Base-by-base conservation (phyloP, 2,888 invertebrate species). In the Drosophila antonietae region DNA sequence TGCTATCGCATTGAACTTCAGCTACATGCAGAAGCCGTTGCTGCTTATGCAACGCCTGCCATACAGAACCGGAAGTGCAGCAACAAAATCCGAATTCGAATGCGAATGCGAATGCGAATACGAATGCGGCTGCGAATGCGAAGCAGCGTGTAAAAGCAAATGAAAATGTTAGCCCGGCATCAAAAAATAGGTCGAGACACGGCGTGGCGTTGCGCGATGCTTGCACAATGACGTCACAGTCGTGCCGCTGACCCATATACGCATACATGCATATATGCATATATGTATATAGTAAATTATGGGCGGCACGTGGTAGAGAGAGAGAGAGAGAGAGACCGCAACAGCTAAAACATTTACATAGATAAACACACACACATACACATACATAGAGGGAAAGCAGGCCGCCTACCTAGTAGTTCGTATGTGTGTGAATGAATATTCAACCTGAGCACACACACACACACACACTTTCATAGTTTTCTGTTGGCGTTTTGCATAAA, bases 201-300 rank as follows among this genome's bases (percentile, higher is more conserved):
- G 77, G 80, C 65, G 71, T 55, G 77, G 80, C 68, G 67, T 51
- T 60, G 71, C 44, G 65, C 67, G 43, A 60, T 59, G 72, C 56
- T 68, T 61, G 73, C 81, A 75, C 80, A 82, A 84, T 84, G 83
- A 84, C 83, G 83, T 84, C 83, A 84, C 80, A 65, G 70, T 69
- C 49, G 77, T 80, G 79, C 83, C 84, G 87, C 83, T 84, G 84
- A 86, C 86, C 86, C 79, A 85, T 86, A 79, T 84, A 79, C 70
- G 64, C 14, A 35, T 18, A 68, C 65, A 39, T 41, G 35, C 35
- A 59, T 63, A 59, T 63, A 57, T 39, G 56, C 10, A 56, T 39
- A 47, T 23, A 28, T 28, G 3, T 28, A 28, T 28, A 28, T 6
- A n/a, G 12, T 47, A 4, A 20, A 10, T 35, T 4, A 43, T 3